These are phyloP conservation scores for Musca domestica DNA, from an alignment of 1,140 invertebrate genomes.

Conservation along the genomic window DNA sequence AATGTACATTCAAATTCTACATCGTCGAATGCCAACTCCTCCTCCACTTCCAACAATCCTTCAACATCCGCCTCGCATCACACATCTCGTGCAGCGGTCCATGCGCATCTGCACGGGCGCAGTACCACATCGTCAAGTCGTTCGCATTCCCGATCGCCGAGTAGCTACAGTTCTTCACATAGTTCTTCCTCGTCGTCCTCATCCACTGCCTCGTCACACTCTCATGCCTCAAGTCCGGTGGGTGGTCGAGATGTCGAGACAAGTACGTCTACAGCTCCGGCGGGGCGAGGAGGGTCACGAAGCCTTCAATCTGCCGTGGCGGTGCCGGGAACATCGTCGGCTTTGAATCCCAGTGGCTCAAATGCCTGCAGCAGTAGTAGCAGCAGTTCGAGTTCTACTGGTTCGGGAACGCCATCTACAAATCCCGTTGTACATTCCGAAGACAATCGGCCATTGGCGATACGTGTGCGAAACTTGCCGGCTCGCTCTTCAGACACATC, in stretches of 20 bases:
- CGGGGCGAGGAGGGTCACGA: constrained; percentile 29
- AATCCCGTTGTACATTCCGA: constrained; percentile 60
- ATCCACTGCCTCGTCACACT: constrained; percentile 52
- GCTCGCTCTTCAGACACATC: constrained; percentile 87
- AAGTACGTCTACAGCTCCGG: constrained; percentile 3
- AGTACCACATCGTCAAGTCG: constrained; percentile 56
- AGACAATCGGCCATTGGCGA: constrained; percentile 78
- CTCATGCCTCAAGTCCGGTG: constrained; percentile 50
- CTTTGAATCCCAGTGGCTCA: constrained; percentile 39
- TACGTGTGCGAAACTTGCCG: constrained; percentile 89
- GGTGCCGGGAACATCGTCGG: constrained; percentile 30
- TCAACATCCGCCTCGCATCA: constrained; percentile 28
- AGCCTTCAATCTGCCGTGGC: constrained; percentile 39
- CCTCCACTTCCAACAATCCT: constrained; percentile 10
- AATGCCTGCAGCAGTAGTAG: constrained; percentile 41
- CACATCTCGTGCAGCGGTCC: constrained; percentile 19
- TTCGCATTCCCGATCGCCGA: constrained; percentile 57
- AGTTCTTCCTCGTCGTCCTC: constrained; percentile 50
- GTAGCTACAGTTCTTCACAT: constrained; percentile 53
- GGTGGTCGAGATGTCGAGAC: constrained; percentile 39
- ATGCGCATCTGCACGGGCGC: constrained; percentile 45
- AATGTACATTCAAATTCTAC: constrained; percentile 19
- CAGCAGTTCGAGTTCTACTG: constrained; percentile 41
- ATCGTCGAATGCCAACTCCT: constrained; percentile 13
- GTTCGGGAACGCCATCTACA: constrained; percentile 38